A percentile compares a stretch with the other conserved stretches of the same genome.
phyloP scores from a whole-genome alignment of 2,113 vertebrate genomes.

The Athene cunicularia region DNA sequence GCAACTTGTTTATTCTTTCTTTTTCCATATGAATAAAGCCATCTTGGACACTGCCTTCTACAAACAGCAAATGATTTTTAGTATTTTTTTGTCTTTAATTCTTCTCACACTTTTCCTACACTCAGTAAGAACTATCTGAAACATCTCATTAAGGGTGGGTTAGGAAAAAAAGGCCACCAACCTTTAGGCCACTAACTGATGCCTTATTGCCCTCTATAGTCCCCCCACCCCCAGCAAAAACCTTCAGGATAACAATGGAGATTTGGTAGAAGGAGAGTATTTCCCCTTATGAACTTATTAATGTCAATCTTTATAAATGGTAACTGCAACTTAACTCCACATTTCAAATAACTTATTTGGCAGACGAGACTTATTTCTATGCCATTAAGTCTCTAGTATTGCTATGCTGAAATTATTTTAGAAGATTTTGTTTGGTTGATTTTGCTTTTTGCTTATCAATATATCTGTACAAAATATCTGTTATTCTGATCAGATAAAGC shows the following conservation, averaged over 20 bases:
- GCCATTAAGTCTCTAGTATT: background rate
- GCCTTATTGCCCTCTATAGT: fast-evolving
- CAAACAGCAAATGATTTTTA: background rate
- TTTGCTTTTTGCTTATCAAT: background rate
- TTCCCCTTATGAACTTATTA: background rate
- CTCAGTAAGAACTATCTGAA: background rate
- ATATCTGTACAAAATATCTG: background rate
- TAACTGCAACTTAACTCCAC: background rate
- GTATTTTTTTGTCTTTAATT: background rate
- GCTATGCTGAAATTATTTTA: background rate
- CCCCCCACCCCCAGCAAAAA: background rate
- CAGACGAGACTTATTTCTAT: background rate
- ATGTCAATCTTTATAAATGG: background rate
- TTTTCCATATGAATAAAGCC: background rate
- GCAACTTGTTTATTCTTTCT: background rate
- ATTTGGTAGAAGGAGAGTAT: background rate
- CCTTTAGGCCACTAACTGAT: background rate
- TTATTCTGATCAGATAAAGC: background rate
- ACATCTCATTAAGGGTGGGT: background rate
- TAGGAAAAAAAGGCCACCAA: background rate
- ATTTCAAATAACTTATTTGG: background rate
- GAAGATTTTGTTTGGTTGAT: background rate
- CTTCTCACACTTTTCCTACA: background rate
- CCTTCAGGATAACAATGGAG: background rate
- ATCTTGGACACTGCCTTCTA: background rate